These are phyloP conservation scores for Eilema depressum DNA, from an alignment of 2,888 invertebrate genomes.

Conservation along the genomic window DNA sequence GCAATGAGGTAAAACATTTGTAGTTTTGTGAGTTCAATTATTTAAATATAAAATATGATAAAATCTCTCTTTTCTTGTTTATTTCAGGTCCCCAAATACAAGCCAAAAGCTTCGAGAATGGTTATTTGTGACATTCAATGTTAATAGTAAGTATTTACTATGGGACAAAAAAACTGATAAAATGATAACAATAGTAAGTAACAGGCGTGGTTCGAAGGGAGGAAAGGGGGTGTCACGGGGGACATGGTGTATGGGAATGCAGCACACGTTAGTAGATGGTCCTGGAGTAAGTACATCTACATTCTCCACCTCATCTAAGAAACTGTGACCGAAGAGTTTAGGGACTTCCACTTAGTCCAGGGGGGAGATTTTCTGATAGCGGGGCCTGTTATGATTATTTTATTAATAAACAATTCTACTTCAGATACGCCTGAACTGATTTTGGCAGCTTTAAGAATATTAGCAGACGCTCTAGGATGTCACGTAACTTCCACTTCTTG, in stretches of 20 bases:
- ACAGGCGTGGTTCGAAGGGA: no score
- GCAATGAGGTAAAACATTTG: conserved; percentile 82
- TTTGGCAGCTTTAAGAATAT: conserved; percentile 90
- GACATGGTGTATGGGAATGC: neutral
- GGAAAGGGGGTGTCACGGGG: no score
- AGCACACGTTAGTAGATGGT: neutral
- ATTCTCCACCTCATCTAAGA: neutral
- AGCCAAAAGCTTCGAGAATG: conserved; percentile 89
- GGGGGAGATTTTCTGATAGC: no score
- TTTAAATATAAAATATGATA: neutral
- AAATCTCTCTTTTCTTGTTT: neutral
- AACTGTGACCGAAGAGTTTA: neutral
- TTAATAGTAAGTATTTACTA: conserved; percentile 79
- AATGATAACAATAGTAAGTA: neutral
- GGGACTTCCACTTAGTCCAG: neutral
- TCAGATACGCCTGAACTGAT: conserved; percentile 90
- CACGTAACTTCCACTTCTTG: conserved; percentile 93
- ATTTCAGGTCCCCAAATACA: conserved; percentile 85
- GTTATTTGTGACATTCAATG: conserved; percentile 87
- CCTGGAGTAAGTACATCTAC: neutral
- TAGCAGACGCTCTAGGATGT: conserved; percentile 92
- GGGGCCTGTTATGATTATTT: neutral
- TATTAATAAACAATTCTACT: conserved; percentile 26
- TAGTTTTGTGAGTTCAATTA: neutral
- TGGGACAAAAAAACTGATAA: neutral